Base-by-base conservation (phyloP, 2,888 invertebrate species). In the Drosophila nr. perissopoda region DNA sequence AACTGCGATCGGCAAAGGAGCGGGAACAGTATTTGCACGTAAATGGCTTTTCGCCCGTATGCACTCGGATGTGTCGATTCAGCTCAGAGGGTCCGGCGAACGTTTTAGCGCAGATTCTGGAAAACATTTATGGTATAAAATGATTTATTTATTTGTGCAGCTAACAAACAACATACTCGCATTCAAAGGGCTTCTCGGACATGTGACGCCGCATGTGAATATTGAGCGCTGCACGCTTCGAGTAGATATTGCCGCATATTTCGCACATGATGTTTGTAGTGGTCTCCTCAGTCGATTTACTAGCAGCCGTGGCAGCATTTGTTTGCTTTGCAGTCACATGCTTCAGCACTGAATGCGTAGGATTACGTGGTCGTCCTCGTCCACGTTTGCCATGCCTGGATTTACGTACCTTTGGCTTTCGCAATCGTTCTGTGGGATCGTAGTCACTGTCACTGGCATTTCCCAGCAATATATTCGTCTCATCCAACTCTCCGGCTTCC, bases 161-260 rank as follows among this genome's bases (percentile, higher is more conserved):
- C 18, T 27, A 27, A 5, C 36, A 18, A 34, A 16, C 33, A 40
- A 85, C 91, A 70, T 85, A 93, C 92, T 92, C 92, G 92, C 92
- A 93, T 59, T 89, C 90, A 54, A 92, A 93, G 1, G 93, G 93
- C 71, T 93, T 93, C 48, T 92, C 93, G 10, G 91, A 88, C 68
- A 92, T 76, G 79, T 93, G 93, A 34, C 93, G 88, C 40, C 93
- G 86, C 93, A 93, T 93, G 54, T 93, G 93, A 75, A 92, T 91
- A 70, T 93, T 92, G 13, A 93, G 83, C 1, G 91, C 88, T 62
- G 91, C 92, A 5, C 92, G 89, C 67, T 92, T 92, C 3, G 91
- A 83, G 73, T 93, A 93, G 16, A 91, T 92, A 71, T 93, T 93
- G 0, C 93, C 93, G 58, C 93, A 93, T 33, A 93, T 91, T 76